phyloP scores from a whole-genome alignment of 2,888 invertebrate genomes.

The Euphydryas editha region DNA sequence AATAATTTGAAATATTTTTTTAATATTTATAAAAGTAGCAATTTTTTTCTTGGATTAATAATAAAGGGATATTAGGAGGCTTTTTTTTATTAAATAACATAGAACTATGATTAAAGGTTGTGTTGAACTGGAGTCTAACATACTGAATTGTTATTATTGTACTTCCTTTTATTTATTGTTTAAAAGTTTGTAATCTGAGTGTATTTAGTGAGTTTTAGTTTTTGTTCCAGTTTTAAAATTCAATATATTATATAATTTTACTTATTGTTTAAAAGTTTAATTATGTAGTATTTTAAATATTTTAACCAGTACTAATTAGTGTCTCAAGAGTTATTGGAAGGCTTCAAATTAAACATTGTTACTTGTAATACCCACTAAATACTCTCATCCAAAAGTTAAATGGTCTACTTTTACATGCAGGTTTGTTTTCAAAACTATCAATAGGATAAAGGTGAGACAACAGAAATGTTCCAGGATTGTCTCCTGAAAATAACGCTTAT shows the following conservation, averaged over 20 bases:
- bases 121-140: neutral
- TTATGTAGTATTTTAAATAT: neutral
- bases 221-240: too few species aligned
- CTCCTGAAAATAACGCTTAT: neutral
- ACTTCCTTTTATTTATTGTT: conserved; percentile 7
- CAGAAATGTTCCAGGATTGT: neutral
- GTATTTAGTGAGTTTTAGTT: neutral
- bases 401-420: neutral
- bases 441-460: neutral
- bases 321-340: neutral
- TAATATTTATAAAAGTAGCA: conserved; percentile 2
- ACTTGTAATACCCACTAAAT: neutral
- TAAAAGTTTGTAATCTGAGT: neutral
- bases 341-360: neutral
- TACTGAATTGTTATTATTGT: neutral
- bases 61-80: neutral
- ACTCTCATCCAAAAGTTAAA: neutral
- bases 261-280: neutral
- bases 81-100: neutral
- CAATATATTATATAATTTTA: conserved; percentile 1
- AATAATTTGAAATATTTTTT: conserved; percentile 1
- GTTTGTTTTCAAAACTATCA: neutral
- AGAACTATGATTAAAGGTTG: conserved; percentile 6
- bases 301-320: neutral
- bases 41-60: neutral